Conservation (phyloP, 2,797 vertebrate species). For the Anas capensis region DNA sequence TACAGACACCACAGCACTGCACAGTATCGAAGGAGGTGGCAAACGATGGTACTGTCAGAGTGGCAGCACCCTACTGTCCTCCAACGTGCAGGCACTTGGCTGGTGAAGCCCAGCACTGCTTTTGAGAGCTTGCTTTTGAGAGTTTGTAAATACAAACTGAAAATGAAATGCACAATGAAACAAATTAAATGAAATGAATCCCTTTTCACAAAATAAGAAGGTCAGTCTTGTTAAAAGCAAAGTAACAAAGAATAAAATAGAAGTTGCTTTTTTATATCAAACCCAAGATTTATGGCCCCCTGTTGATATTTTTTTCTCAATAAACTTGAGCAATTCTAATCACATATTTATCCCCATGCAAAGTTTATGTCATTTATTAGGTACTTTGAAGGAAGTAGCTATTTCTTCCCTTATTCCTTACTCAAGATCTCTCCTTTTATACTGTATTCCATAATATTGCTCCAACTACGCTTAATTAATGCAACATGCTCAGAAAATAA, state of each 20-base stretch:
- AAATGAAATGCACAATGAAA: not conserved
- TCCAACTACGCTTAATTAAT: not conserved
- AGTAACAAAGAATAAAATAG: not conserved
- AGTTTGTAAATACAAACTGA: not conserved
- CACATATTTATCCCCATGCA: not conserved
- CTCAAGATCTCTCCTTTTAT: not conserved
- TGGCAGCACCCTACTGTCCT: fast-evolving
- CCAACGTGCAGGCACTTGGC: not conserved
- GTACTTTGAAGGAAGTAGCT: not conserved
- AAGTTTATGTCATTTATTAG: not conserved
- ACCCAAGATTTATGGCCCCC: not conserved
- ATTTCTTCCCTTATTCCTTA: not conserved
- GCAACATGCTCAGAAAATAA: not conserved
- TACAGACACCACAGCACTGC: fast-evolving
- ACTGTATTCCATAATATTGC: not conserved
- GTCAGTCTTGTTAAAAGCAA: not conserved
- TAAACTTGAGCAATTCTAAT: not conserved
- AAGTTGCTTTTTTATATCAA: not conserved
- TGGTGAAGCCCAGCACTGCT: not conserved
- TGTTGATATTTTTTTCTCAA: not conserved
- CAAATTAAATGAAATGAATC: not conserved
- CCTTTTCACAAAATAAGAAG: not conserved
- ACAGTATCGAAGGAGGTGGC: not conserved
- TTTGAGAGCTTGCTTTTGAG: not conserved
- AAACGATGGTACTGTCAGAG: not conserved